Conservation (phyloP, 2,888 invertebrate species). For the Tachina fera region DNA sequence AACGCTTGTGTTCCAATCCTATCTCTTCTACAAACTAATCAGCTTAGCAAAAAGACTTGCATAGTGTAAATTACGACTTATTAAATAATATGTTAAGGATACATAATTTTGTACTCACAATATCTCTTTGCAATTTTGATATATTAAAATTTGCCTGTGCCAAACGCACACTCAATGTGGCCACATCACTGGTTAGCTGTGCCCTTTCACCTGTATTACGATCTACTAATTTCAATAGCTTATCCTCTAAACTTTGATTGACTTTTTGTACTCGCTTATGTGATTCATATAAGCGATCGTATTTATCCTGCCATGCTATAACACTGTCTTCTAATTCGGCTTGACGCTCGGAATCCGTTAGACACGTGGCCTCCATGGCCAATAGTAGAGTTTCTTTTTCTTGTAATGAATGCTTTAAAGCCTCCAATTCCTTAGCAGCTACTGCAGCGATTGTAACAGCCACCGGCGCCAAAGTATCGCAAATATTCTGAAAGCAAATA, state of each 20-base stretch:
- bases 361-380: conserved; percentile 93
- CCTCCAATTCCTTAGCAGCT: conserved; percentile 88
- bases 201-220: conserved; percentile 95
- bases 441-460: conserved; percentile 64
- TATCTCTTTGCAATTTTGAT: conserved; percentile 92
- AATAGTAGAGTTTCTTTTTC: conserved; percentile 93
- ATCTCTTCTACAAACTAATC: too few relatives aligned
- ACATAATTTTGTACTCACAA: conserved; percentile 85
- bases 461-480: conserved; percentile 89
- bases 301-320: conserved; percentile 95
- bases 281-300: conserved; percentile 95
- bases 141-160: conserved; percentile 93
- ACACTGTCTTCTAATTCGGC: conserved; percentile 92
- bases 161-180: conserved; percentile 91
- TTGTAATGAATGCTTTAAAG: conserved; percentile 90
- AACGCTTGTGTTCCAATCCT: too few relatives aligned
- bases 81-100: background rate
- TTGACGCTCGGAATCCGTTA: conserved; percentile 90
- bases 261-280: conserved; percentile 96
- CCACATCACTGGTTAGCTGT: conserved; percentile 93
- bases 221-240: conserved; percentile 94
- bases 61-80: too few relatives aligned
- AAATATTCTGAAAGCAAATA: conserved; percentile 74
- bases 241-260: conserved; percentile 97
- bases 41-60: too few relatives aligned